Percentiles rank a stretch among this genome's conserved stretches.
These are phyloP conservation scores for Drosophila malerkotliana DNA, from an alignment of 1,140 invertebrate genomes.

Conservation along the genomic window DNA sequence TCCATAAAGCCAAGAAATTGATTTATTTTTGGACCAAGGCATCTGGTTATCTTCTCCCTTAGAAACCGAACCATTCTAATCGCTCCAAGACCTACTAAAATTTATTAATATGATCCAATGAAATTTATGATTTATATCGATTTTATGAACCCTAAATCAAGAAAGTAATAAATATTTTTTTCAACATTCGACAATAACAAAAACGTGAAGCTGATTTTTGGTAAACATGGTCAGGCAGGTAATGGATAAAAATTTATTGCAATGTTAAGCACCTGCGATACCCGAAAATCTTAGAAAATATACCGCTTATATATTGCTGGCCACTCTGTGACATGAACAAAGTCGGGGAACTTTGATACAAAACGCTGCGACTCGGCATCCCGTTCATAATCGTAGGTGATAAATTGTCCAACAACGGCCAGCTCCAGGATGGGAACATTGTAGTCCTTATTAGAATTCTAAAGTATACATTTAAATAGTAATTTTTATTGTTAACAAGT, in stretches of 20 bases:
- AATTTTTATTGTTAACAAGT: not conserved
- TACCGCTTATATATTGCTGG: constrained; percentile 34
- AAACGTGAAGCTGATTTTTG: constrained; percentile 5
- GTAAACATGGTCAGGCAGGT: constrained; percentile 13
- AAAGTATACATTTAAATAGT: not conserved
- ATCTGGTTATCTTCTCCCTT: constrained; percentile 6
- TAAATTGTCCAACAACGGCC: constrained; percentile 41
- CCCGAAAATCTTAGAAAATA: constrained; percentile 18
- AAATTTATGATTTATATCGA: constrained; percentile 31
- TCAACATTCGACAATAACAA: not conserved
- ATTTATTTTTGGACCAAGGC: constrained; percentile 23
- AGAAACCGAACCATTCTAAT: not conserved
- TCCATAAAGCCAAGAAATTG: constrained; percentile 27
- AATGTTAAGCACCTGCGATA: not conserved
- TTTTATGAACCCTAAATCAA: constrained; percentile 40
- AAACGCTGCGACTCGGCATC: constrained; percentile 29
- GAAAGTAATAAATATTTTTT: too few species aligned
- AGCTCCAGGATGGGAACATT: constrained; percentile 44
- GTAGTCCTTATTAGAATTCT: constrained; percentile 79
- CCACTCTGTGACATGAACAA: constrained; percentile 37
- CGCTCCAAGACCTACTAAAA: not conserved
- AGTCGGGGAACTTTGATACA: constrained; percentile 23
- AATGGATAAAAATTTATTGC: constrained; percentile 19
- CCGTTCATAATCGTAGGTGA: constrained; percentile 24
- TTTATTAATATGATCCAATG: not conserved